Base-by-base conservation (phyloP, 2,797 vertebrate genomes). In the Crocodylus rhombifer region DNA sequence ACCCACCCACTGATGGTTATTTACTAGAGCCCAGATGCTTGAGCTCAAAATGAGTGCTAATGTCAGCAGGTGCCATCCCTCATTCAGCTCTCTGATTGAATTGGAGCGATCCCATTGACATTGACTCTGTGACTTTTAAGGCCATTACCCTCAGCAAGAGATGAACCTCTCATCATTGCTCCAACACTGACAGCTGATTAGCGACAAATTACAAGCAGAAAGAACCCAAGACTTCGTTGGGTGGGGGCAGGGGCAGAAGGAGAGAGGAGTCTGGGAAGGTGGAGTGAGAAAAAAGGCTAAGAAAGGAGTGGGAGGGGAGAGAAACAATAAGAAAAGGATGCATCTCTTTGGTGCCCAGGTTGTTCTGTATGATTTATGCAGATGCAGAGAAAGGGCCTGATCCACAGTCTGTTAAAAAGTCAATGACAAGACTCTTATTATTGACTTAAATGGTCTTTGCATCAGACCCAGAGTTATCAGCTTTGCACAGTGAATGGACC, bases 21-120 rank as follows among this genome's bases (percentile, higher is more conserved):
- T 99, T 99, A 99, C 99, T 99, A 98, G 99, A 99, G 98, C 99
- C 99, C 99, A 99, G 99, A 99, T 99, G 99, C 99, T 99, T 98
- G 98, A 98, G 98, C 99, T 99, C 99, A 99, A 99, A 99, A 99
- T 99, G 99, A 99, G 99, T 99, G 99, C 99, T 99, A 99, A 99
- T 99, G 99, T 99, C 99, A 99, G 98, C 98, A 97, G 98, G 99
- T 97, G 98, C 99, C 99, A 99, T 99, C 98, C 98, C 98, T 99
- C 99, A 99, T 98, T 97, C 98, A 97, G 98, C 97, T 97, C 98
- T 98, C 98, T 99, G 99, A 99, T 99, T 99, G 99, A 99, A 99
- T 99, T 98, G 98, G 98, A 99, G 99, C 97, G 96, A 99, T 99
- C 99, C 99, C 99, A 99, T 99, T 99, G 99, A 99, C 99, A 99